A percentile compares a stretch with the other conserved stretches of the same genome.
phyloP scores from a whole-genome alignment of 2,888 invertebrate genomes.

The Monopis laevigella region DNA sequence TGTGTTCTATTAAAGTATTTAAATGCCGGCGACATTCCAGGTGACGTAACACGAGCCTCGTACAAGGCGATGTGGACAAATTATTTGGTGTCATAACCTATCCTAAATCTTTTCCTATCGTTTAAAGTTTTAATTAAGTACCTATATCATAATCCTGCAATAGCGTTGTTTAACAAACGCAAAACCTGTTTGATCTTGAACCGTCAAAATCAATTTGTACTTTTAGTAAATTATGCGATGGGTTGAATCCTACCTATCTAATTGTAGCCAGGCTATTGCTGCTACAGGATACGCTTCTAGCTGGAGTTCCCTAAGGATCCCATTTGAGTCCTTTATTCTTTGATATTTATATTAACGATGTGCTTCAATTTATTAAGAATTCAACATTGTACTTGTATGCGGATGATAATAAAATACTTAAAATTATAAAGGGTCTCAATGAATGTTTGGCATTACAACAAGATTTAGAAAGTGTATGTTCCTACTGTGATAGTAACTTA shows the following conservation, averaged over 20 bases:
- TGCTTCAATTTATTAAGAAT: neutral
- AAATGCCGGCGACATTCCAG: no score
- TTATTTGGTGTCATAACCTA: no score
- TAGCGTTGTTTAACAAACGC: no score
- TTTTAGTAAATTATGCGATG: no score
- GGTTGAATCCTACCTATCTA: slow-evolving; percentile 17
- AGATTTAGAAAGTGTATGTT: neutral
- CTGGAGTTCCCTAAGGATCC: slow-evolving; percentile 18
- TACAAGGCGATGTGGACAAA: no score
- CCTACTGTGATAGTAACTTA: neutral
- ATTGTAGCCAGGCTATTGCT: slow-evolving; percentile 16
- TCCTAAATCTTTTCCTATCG: no score
- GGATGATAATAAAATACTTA: slow-evolving; percentile 17
- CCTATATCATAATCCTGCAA: no score
- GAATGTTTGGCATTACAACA: slow-evolving; percentile 12
- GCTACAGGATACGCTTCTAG: slow-evolving; percentile 15
- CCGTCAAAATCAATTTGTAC: no score
- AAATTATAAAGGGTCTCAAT: slow-evolving; percentile 1
- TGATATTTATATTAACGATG: slow-evolving; percentile 15
- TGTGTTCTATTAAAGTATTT: no score
- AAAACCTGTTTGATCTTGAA: no score
- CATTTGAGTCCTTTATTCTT: slow-evolving; percentile 19
- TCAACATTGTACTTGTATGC: slow-evolving; percentile 15
- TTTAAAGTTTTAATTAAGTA: no score
- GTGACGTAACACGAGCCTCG: no score